These are phyloP conservation scores for Pseudomyrmex dendroicus DNA, from an alignment of 1,140 invertebrate species.

Conservation along the genomic window DNA sequence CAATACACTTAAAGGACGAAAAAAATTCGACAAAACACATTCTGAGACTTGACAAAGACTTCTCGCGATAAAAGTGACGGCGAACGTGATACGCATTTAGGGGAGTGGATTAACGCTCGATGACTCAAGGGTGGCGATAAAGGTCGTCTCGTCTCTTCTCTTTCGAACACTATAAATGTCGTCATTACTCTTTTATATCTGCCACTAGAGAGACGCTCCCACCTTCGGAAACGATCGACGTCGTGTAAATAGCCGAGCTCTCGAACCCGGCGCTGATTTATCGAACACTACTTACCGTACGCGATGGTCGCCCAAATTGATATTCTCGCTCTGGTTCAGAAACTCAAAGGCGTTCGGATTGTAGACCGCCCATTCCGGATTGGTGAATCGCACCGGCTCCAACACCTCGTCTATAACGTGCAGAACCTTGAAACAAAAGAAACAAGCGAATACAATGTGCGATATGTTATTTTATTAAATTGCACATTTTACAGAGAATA, in stretches of 20 bases:
- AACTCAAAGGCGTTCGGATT: conserved; percentile 93
- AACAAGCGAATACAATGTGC: background rate
- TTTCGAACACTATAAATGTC: conserved; percentile 19
- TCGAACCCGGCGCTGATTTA: conserved; percentile 32
- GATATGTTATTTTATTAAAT: no score
- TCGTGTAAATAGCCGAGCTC: conserved; percentile 18
- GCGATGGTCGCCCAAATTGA: conserved; percentile 89
- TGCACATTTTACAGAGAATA: no score
- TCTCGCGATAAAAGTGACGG: background rate
- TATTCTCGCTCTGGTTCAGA: conserved; percentile 90
- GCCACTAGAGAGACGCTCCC: conserved; percentile 5
- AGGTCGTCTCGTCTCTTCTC: background rate
- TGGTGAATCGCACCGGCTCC: conserved; percentile 88
- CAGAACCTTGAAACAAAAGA: conserved; percentile 88
- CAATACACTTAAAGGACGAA: no score
- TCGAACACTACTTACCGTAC: conserved; percentile 85
- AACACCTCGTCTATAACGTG: conserved; percentile 93
- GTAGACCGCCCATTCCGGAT: conserved; percentile 87
- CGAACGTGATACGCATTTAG: background rate
- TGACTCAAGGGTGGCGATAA: conserved; percentile 10
- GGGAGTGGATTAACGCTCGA: background rate
- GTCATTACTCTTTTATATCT: conserved; percentile 43
- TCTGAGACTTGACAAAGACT: no score
- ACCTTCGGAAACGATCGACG: conserved; percentile 20
- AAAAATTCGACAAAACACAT: no score